Conservation (phyloP, 2,113 vertebrate genomes). For the Girardinichthys multiradiatus region DNA sequence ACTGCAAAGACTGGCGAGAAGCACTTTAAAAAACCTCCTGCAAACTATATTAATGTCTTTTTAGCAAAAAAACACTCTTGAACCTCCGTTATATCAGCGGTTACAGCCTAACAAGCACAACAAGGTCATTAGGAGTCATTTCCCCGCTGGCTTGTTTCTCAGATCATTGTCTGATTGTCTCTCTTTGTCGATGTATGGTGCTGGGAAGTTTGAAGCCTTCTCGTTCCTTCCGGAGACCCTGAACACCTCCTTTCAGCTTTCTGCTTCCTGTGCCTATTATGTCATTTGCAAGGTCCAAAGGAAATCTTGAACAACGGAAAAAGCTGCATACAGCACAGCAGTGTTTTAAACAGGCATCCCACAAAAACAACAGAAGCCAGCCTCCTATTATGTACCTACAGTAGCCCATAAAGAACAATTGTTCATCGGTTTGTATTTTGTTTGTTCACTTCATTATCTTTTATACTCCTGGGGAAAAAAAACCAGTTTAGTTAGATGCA, state of each 20-base stretch:
- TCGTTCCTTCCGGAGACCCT: constrained; percentile 62
- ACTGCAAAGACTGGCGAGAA: constrained; percentile 37
- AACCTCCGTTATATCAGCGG: not conserved
- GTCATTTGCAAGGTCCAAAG: constrained; percentile 7
- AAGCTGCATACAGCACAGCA: not conserved
- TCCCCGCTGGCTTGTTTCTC: not conserved
- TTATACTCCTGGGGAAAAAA: not conserved
- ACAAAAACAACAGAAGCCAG: not conserved
- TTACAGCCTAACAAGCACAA: not conserved
- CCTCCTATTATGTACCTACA: not conserved
- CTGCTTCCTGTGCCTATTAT: constrained; percentile 47
- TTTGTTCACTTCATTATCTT: not conserved
- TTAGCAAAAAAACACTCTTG: not conserved
- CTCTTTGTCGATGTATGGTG: not conserved
- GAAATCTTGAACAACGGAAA: constrained; percentile 19
- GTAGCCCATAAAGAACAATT: not conserved
- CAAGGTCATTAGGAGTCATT: constrained; percentile 35
- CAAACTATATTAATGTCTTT: not conserved
- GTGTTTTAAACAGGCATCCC: not conserved
- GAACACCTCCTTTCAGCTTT: constrained; percentile 18
- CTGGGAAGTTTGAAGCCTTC: constrained; percentile 40
- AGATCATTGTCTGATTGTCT: constrained; percentile 18
- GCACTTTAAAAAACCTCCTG: no score
- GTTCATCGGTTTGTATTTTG: no score
- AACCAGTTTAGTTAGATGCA: no score